Percentiles rank a stretch among this genome's conserved stretches.
phyloP scores from a whole-genome alignment of 1,140 invertebrate species.

The Drosophila quadrilineata region DNA sequence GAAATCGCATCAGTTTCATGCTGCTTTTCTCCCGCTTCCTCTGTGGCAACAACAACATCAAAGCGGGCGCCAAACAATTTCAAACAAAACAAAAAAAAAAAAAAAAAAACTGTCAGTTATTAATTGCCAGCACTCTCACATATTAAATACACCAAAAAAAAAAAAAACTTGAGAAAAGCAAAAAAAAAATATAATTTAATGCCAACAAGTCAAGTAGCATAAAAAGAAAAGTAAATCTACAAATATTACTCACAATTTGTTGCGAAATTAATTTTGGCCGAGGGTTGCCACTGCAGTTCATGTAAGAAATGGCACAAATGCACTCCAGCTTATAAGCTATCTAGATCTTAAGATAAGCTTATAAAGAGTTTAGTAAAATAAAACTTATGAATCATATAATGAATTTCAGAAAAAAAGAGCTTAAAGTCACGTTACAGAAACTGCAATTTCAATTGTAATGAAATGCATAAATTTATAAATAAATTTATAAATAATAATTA shows the following conservation, averaged over 20 bases:
- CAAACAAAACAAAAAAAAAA: too few species aligned
- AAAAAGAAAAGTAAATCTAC: slow-evolving; percentile 1
- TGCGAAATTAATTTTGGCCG: not conserved
- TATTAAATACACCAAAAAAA: too few species aligned
- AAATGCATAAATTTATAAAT: too few species aligned
- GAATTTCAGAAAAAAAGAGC: too few species aligned
- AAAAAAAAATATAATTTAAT: too few species aligned
- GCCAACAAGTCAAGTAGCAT: slow-evolving; percentile 13
- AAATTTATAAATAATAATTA: too few species aligned
- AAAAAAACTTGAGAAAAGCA: too few species aligned
- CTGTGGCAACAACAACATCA: slow-evolving; percentile 22
- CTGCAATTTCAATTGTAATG: too few species aligned
- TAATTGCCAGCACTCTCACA: slow-evolving; percentile 30
- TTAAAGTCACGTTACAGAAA: too few species aligned
- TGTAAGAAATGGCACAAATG: not conserved
- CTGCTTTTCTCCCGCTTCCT: not conserved
- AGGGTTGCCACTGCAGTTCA: not conserved
- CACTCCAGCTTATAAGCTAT: not conserved
- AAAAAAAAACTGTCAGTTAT: slow-evolving; percentile 36
- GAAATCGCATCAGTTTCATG: slow-evolving; percentile 56
- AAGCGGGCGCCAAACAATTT: slow-evolving; percentile 36
- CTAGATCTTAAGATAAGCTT: too few species aligned
- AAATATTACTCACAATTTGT: slow-evolving; percentile 24
- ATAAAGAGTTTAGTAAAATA: too few species aligned
- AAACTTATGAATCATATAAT: too few species aligned